phyloP scores from a whole-genome alignment of 2,888 invertebrate species.

The Urechis unicinctus region DNA sequence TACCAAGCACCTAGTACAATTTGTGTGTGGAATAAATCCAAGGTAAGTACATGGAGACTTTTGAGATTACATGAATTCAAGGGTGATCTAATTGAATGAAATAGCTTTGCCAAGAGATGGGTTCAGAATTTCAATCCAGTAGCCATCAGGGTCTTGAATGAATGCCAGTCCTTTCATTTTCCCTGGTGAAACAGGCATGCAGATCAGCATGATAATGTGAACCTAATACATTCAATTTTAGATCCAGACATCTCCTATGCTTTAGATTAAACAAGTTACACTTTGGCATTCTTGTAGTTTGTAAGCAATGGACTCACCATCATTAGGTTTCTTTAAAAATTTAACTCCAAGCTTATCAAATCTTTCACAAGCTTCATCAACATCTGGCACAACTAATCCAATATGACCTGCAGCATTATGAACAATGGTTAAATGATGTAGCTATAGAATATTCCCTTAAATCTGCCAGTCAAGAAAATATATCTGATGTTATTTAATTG shows the following conservation, averaged over 20 bases:
- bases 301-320: constrained; percentile 51
- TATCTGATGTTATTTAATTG: too few species aligned
- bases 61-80: too few species aligned
- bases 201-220: too few species aligned
- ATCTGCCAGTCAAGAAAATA: too few species aligned
- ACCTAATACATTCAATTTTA: too few species aligned
- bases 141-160: constrained; percentile 91
- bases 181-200: constrained; percentile 52
- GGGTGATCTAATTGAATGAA: too few species aligned
- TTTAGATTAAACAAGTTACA: constrained; percentile 4
- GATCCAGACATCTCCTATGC: background rate
- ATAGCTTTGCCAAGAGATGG: constrained; percentile 16
- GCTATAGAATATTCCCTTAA: too few species aligned
- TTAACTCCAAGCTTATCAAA: constrained; percentile 81
- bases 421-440: too few species aligned
- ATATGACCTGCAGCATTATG: constrained; percentile 67
- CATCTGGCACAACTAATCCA: constrained; percentile 82
- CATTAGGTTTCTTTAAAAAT: constrained; percentile 82
- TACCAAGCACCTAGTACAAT: too few species aligned
- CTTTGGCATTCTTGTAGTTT: too few species aligned
- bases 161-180: constrained; percentile 92
- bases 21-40: too few species aligned
- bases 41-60: too few species aligned
- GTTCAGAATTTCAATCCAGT: constrained; percentile 88
- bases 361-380: constrained; percentile 76